Conservation (phyloP, 2,113 vertebrate genomes). For the Syngnathus floridae region DNA sequence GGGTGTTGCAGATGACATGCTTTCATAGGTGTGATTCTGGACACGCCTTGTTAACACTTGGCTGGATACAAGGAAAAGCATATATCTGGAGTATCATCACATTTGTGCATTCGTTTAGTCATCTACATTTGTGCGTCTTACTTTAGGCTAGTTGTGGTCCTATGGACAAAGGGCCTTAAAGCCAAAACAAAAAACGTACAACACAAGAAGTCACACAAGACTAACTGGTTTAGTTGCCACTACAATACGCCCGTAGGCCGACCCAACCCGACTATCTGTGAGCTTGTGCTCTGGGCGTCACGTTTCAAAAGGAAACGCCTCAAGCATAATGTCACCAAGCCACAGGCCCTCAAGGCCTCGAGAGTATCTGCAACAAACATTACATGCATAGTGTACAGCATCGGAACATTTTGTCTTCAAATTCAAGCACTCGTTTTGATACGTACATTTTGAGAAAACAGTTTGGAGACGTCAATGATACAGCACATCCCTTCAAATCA, state of each 20-base stretch:
- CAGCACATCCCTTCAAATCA: neutral
- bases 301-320: conserved; percentile 58
- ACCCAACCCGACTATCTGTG: conserved; percentile 47
- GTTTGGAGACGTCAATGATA: too few relatives aligned
- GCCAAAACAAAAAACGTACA: neutral
- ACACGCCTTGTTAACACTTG: conserved; percentile 38
- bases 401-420: neutral
- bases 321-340: conserved; percentile 45
- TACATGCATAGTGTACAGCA: conserved; percentile 2
- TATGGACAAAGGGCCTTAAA: conserved; percentile 9
- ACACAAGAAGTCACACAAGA: conserved; percentile 37
- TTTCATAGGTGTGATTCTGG: conserved; percentile 49
- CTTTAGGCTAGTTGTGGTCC: neutral
- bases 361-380: conserved; percentile 10
- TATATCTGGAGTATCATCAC: neutral
- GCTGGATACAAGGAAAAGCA: conserved; percentile 19
- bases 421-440: neutral
- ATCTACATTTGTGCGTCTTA: conserved; percentile 3
- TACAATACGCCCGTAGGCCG: conserved; percentile 18
- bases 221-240: conserved; percentile 55
- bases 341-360: conserved; percentile 20
- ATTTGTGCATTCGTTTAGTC: neutral
- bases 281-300: conserved; percentile 50
- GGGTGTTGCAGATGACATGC: conserved; percentile 50
- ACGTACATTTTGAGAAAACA: neutral